A percentile compares a stretch with the other conserved stretches of the same genome.
Conservation (phyloP, 2,888 invertebrate genomes). For the Amblyteles armatorius region DNA sequence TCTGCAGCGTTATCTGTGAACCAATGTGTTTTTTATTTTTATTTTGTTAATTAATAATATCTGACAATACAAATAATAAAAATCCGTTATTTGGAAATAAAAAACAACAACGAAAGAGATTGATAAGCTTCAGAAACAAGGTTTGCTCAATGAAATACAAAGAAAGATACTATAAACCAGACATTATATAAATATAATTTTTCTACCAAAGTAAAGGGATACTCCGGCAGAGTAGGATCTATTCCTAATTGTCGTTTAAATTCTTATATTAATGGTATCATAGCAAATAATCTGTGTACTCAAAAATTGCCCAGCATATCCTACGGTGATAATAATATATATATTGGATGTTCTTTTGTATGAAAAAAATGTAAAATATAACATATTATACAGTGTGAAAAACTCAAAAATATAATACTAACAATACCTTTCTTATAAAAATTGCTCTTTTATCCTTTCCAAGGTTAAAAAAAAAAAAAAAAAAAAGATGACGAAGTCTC, state of each 20-base stretch:
- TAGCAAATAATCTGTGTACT: no score
- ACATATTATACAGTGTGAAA: no score
- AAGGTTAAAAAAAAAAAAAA: neutral
- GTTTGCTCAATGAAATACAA: neutral
- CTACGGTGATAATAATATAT: no score
- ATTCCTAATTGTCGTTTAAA: no score
- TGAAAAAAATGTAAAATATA: no score
- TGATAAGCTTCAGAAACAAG: neutral
- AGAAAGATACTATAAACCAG: neutral
- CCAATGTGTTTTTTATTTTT: neutral
- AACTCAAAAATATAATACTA: no score
- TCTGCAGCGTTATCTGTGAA: constrained; percentile 93
- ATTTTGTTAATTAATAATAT: neutral
- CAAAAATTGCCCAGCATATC: no score
- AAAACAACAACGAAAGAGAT: neutral
- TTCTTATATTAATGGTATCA: no score
- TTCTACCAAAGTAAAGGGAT: neutral
- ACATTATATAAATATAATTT: neutral
- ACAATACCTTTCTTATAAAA: no score
- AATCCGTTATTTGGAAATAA: neutral
- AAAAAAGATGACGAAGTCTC: neutral
- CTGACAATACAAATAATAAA: neutral
- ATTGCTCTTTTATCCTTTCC: no score
- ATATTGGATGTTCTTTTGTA: no score
- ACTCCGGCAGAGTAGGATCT: no score